Evolutionary conservation across 2,113 vertebrate species (phyloP).

Genomic region (Myiopsitta monachus): DNA sequence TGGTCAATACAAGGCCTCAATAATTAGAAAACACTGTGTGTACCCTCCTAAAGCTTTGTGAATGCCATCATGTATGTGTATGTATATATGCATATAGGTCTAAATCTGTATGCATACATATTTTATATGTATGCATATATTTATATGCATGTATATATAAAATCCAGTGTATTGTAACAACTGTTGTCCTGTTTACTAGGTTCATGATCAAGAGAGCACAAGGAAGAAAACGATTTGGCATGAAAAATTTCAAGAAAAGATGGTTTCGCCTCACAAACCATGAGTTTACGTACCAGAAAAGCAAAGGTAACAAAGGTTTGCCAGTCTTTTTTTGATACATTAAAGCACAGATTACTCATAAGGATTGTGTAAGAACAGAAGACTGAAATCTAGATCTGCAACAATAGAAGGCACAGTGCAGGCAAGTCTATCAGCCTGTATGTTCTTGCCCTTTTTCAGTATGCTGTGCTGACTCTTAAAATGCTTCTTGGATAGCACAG

Average conservation of each 20-base stretch:
- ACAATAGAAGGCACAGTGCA: neutral
- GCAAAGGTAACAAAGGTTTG: slow-evolving; percentile 84
- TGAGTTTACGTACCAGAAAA: slow-evolving; percentile 97
- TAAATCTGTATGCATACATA: neutral
- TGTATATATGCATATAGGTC: neutral
- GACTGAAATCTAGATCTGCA: neutral
- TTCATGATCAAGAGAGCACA: slow-evolving; percentile 99
- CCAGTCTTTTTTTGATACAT: neutral
- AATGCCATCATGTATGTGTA: neutral
- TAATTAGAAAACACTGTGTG: neutral
- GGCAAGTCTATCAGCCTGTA: neutral
- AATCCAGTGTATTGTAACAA: neutral
- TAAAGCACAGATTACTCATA: neutral
- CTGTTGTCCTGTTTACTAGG: slow-evolving; percentile 63
- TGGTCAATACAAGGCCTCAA: neutral
- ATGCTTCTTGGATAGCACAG: neutral
- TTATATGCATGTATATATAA: neutral
- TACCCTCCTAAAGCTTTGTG: neutral
- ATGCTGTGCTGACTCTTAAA: neutral
- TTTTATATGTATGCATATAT: neutral
- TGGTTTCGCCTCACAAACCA: slow-evolving; percentile 98
- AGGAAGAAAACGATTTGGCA: slow-evolving; percentile 94
- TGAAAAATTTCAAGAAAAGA: slow-evolving; percentile 99
- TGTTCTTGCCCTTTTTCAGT: neutral
- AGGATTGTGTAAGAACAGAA: neutral